A percentile compares a stretch with the other conserved stretches of the same genome.
Evolutionary conservation across 2,888 invertebrate genomes (phyloP).

Genomic region (Lordiphosa fenestrarum): DNA sequence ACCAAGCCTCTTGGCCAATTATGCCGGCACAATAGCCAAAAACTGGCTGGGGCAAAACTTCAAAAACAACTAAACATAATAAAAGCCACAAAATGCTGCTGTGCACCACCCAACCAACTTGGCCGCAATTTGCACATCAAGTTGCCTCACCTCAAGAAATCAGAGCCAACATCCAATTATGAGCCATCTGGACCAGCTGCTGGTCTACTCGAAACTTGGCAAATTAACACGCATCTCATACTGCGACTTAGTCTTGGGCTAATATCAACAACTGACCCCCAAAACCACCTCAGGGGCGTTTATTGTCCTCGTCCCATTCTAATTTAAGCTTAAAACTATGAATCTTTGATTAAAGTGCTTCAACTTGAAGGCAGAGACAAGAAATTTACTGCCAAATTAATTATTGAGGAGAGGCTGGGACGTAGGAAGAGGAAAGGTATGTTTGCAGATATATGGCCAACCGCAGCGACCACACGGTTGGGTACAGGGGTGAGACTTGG

Average conservation of each 20-base stretch:
- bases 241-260: slow-evolving; percentile 9
- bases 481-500: neutral
- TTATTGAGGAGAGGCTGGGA: slow-evolving; percentile 52
- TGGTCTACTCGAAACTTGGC: slow-evolving; percentile 44
- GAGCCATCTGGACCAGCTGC: slow-evolving; percentile 62
- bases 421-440: slow-evolving; percentile 23
- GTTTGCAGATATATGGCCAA: slow-evolving; percentile 20
- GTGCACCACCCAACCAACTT: slow-evolving; percentile 11
- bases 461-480: slow-evolving; percentile 22
- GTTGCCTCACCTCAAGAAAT: slow-evolving; percentile 48
- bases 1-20: too few species aligned
- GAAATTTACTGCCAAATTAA: slow-evolving; percentile 58
- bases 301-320: slow-evolving; percentile 39
- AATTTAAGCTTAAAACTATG: slow-evolving; percentile 69
- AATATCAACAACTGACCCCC: slow-evolving; percentile 64
- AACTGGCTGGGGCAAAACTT: neutral
- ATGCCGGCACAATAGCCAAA: neutral
- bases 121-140: slow-evolving; percentile 44
- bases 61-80: slow-evolving; percentile 8
- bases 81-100: slow-evolving; percentile 32
- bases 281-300: slow-evolving; percentile 24
- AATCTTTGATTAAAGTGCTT: slow-evolving; percentile 65
- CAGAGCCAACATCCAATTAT: slow-evolving; percentile 61
- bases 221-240: slow-evolving; percentile 64
- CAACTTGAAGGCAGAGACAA: slow-evolving; percentile 13